These are phyloP conservation scores for Apotomis capreana DNA, from an alignment of 2,888 invertebrate species.

Conservation along the genomic window DNA sequence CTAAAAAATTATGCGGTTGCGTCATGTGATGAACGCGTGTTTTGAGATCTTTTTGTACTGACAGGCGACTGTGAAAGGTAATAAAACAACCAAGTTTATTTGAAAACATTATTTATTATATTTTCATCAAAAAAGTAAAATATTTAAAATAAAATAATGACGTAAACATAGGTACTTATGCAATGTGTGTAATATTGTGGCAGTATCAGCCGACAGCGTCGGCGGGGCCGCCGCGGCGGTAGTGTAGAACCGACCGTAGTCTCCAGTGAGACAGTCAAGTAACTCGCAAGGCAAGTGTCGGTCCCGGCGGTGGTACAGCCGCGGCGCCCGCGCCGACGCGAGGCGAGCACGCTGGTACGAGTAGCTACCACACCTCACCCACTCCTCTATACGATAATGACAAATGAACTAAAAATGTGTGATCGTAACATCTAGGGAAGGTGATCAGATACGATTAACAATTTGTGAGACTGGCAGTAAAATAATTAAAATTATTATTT, in stretches of 20 bases:
- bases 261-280: neutral
- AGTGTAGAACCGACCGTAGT: neutral
- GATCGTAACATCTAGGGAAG: conserved; percentile 69
- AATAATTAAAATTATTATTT: conserved; percentile 65
- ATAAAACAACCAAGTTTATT: conserved; percentile 58
- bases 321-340: conserved; percentile 3
- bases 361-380: conserved; percentile 55
- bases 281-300: neutral
- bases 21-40: too few species aligned
- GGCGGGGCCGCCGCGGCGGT: conserved; percentile 1
- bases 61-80: neutral
- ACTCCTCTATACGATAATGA: conserved; percentile 64
- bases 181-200: conserved; percentile 67
- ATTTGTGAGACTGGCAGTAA: conserved; percentile 81
- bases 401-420: conserved; percentile 75
- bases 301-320: conserved; percentile 11
- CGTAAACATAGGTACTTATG: conserved; percentile 79
- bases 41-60: neutral
- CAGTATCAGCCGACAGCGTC: conserved; percentile 46
- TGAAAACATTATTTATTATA: conserved; percentile 84
- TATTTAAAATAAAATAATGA: conserved; percentile 78
- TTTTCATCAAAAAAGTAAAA: conserved; percentile 82
- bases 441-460: conserved; percentile 71
- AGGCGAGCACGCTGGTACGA: conserved; percentile 25
- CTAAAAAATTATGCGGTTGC: too few species aligned